Percentiles rank a stretch among this genome's conserved stretches.
Evolutionary conservation across 2,797 vertebrate genomes (phyloP).

Genomic region (Leptatherina wallacei): DNA sequence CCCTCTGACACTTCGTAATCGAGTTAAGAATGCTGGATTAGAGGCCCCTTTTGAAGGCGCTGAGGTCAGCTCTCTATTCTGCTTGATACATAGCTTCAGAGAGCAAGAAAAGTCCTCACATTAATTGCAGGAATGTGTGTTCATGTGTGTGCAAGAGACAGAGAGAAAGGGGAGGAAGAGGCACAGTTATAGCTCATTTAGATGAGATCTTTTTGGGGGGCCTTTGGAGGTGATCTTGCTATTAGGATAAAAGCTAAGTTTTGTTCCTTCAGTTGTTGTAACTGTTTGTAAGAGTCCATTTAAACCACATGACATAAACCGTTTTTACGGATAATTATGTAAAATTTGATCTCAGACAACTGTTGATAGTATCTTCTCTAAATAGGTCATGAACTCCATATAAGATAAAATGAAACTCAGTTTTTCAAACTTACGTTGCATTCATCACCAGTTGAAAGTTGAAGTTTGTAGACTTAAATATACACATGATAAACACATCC

Average conservation of each 20-base stretch:
- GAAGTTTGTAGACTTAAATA: not conserved
- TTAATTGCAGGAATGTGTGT: slow-evolving; percentile 65
- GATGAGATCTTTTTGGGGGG: slow-evolving; percentile 9
- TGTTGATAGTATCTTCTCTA: not conserved
- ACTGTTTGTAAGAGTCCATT: not conserved
- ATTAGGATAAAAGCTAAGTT: not conserved
- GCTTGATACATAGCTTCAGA: slow-evolving; percentile 67
- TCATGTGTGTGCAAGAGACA: slow-evolving; percentile 21
- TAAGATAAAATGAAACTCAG: not conserved
- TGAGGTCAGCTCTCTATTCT: slow-evolving; percentile 74
- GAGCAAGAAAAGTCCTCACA: slow-evolving; percentile 61
- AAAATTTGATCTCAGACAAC: not conserved
- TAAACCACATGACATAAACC: not conserved
- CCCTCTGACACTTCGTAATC: slow-evolving; percentile 85
- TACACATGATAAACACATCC: not conserved
- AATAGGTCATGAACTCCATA: not conserved
- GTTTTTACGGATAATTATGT: not conserved
- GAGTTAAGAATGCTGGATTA: slow-evolving; percentile 84
- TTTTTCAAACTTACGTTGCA: not conserved
- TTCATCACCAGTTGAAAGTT: not conserved
- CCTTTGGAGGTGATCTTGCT: slow-evolving; percentile 23
- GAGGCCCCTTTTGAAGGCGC: slow-evolving; percentile 74
- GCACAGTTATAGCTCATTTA: slow-evolving; percentile 10
- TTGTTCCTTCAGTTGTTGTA: not conserved
- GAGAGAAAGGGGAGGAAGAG: slow-evolving; percentile 25